These are phyloP conservation scores for Deroplatys truncata DNA, from an alignment of 2,888 invertebrate genomes.

Conservation along the genomic window DNA sequence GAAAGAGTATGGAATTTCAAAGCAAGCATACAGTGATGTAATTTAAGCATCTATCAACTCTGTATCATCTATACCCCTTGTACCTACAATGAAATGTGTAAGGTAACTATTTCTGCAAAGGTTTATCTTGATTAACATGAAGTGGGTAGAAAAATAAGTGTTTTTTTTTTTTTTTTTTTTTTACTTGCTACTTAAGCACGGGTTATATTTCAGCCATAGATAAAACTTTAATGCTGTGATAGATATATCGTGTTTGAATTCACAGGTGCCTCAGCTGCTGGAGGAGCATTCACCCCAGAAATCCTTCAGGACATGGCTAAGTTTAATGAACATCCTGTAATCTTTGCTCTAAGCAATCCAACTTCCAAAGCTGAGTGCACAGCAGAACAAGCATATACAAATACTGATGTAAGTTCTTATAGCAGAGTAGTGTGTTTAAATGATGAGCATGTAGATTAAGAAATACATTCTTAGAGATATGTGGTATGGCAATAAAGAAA, in stretches of 20 bases:
- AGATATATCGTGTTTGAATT: not conserved
- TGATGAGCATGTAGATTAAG: not conserved
- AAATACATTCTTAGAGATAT: not conserved
- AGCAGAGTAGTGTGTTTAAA: not conserved
- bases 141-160: too few species aligned
- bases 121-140: too few species aligned
- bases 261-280: constrained; percentile 85
- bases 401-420: constrained; percentile 67
- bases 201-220: not conserved
- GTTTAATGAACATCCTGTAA: constrained; percentile 83
- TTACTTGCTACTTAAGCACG: too few species aligned
- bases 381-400: constrained; percentile 87
- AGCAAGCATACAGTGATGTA: too few species aligned
- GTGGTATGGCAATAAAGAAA: too few species aligned
- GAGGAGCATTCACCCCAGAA: constrained; percentile 85
- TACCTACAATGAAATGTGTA: too few species aligned
- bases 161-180: too few species aligned
- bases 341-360: constrained; percentile 97
- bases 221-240: not conserved
- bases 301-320: constrained; percentile 82
- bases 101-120: too few species aligned
- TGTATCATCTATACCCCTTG: too few species aligned
- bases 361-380: constrained; percentile 98
- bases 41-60: too few species aligned
- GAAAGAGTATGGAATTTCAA: too few species aligned